Conservation (phyloP, 2,888 invertebrate genomes). For the Agrochola litura region DNA sequence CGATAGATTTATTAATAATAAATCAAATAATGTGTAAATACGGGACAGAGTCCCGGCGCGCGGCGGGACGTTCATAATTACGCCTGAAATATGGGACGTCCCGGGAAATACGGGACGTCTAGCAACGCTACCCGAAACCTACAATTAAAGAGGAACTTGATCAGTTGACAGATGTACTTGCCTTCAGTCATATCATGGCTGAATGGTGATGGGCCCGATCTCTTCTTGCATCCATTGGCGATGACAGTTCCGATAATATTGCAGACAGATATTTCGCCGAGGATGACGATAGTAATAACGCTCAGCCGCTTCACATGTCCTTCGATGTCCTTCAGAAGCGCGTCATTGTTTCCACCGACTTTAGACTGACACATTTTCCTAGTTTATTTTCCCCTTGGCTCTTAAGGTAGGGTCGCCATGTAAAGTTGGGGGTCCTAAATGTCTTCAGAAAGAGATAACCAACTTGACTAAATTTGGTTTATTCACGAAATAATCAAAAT, state of each 20-base stretch:
- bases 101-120: no score
- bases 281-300: background rate
- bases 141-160: slow-evolving; percentile 7
- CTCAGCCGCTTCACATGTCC: background rate
- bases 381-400: background rate
- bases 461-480: background rate
- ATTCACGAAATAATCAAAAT: background rate
- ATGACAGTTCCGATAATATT: background rate
- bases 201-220: background rate
- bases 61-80: no score
- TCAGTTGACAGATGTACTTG: background rate
- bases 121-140: background rate
- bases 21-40: no score
- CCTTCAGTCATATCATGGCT: background rate
- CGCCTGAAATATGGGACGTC: no score
- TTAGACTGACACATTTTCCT: background rate
- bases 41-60: no score
- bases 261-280: background rate
- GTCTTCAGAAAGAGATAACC: background rate
- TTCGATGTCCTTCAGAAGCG: background rate
- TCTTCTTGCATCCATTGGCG: background rate
- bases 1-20: no score
- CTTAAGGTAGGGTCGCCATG: background rate
- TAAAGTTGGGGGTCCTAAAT: no score
- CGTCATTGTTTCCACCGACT: background rate